A percentile compares a stretch with the other conserved stretches of the same genome.
phyloP scores from a whole-genome alignment of 2,888 invertebrate species.

The Sinohyriopsis cumingii region DNA sequence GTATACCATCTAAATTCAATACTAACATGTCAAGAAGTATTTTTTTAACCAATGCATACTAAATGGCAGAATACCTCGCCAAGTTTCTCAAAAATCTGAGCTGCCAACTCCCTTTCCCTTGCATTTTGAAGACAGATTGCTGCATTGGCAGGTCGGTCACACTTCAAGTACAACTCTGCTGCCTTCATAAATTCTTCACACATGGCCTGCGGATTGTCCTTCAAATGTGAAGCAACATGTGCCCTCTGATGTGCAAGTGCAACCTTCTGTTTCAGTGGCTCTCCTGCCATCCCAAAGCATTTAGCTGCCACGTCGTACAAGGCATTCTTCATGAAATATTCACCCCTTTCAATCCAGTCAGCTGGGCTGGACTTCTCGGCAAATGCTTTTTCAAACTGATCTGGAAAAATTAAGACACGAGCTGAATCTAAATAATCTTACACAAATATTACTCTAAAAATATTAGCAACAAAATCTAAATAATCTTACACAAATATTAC shows the following conservation, averaged over 20 bases:
- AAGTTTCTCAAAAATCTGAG: slow-evolving; percentile 52
- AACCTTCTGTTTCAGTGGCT: slow-evolving; percentile 43
- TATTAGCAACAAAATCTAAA: too few species aligned
- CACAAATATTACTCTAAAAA: too few species aligned
- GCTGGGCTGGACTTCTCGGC: slow-evolving; percentile 53
- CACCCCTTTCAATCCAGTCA: slow-evolving; percentile 59
- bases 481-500: too few species aligned
- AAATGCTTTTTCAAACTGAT: slow-evolving; percentile 46
- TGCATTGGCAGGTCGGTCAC: slow-evolving; percentile 39
- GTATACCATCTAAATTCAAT: too few species aligned
- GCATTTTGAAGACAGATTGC: slow-evolving; percentile 56
- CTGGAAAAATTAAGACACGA: slow-evolving; percentile 7
- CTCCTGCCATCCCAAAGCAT: slow-evolving; percentile 53
- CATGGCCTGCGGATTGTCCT: slow-evolving; percentile 48
- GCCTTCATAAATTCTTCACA: slow-evolving; percentile 53
- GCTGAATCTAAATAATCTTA: too few species aligned
- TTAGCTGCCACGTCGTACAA: slow-evolving; percentile 63
- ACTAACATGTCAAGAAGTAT: too few species aligned
- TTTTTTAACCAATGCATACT: too few species aligned
- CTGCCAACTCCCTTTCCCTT: slow-evolving; percentile 47
- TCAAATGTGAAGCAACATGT: slow-evolving; percentile 41
- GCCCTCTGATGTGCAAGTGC: slow-evolving; percentile 59
- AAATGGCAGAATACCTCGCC: slow-evolving; percentile 35
- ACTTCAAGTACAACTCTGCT: slow-evolving; percentile 52
- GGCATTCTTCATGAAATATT: slow-evolving; percentile 56